phyloP scores from a whole-genome alignment of 2,113 vertebrate species.

The Pica pica region DNA sequence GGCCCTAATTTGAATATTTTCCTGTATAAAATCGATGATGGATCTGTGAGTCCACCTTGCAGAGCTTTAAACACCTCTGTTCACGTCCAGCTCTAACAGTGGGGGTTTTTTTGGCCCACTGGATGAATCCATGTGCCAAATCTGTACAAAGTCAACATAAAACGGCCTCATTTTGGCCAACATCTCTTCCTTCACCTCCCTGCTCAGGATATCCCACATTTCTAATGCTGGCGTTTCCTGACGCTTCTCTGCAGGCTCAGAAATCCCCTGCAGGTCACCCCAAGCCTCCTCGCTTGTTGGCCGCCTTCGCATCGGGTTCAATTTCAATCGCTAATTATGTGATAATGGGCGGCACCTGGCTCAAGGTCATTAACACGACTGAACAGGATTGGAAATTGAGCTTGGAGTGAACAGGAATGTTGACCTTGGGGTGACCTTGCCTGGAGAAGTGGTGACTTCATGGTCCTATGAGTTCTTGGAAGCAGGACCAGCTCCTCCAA shows the following conservation, averaged over 20 bases:
- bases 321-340: neutral
- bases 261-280: neutral
- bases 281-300: neutral
- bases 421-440: neutral
- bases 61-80: neutral
- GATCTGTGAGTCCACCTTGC: accelerated
- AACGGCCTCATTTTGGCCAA: accelerated
- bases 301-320: too few relatives aligned
- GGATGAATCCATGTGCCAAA: neutral
- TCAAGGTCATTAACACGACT: neutral
- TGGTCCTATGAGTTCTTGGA: accelerated
- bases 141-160: accelerated
- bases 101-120: accelerated
- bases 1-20: neutral
- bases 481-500: neutral
- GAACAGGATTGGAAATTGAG: neutral
- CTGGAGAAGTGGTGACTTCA: neutral
- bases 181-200: neutral
- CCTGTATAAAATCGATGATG: accelerated
- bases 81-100: neutral
- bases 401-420: neutral
- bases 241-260: neutral
- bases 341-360: neutral
- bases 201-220: accelerated
- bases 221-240: accelerated